Evolutionary conservation across 2,797 vertebrate genomes (phyloP).

Genomic region (Furcifer pardalis): DNA sequence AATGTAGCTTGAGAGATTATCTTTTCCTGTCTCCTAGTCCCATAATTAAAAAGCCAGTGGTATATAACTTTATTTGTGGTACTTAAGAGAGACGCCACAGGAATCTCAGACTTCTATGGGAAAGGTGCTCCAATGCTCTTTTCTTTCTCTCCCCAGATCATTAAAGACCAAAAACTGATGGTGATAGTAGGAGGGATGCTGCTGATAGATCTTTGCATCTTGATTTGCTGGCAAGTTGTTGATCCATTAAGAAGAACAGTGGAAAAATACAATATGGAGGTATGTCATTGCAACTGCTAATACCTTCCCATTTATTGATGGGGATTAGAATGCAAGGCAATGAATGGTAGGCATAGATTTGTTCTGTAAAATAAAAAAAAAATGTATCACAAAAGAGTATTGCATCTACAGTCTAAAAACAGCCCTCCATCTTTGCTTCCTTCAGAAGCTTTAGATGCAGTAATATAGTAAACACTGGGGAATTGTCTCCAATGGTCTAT

Average conservation of each 20-base stretch:
- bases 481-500: constrained; percentile 57
- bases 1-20: constrained; percentile 33
- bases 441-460: constrained; percentile 49
- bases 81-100: constrained; percentile 54
- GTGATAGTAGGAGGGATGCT: constrained; percentile 99
- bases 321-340: constrained; percentile 11
- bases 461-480: constrained; percentile 55
- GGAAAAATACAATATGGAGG: constrained; percentile 98
- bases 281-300: constrained; percentile 70
- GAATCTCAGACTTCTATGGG: constrained; percentile 55
- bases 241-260: constrained; percentile 97
- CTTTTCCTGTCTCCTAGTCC: constrained; percentile 39
- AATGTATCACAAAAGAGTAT: constrained; percentile 26
- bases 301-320: constrained; percentile 10
- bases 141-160: constrained; percentile 84
- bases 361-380: constrained; percentile 19
- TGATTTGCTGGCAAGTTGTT: constrained; percentile 99
- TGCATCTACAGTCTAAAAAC: constrained; percentile 1
- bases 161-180: constrained; percentile 99
- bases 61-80: constrained; percentile 43
- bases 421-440: constrained; percentile 34
- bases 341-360: background rate
- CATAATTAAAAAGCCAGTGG: constrained; percentile 49
- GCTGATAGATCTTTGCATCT: constrained; percentile 97
- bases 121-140: constrained; percentile 38